These are phyloP conservation scores for Orthosia gracilis DNA, from an alignment of 2,888 invertebrate genomes.

Conservation along the genomic window DNA sequence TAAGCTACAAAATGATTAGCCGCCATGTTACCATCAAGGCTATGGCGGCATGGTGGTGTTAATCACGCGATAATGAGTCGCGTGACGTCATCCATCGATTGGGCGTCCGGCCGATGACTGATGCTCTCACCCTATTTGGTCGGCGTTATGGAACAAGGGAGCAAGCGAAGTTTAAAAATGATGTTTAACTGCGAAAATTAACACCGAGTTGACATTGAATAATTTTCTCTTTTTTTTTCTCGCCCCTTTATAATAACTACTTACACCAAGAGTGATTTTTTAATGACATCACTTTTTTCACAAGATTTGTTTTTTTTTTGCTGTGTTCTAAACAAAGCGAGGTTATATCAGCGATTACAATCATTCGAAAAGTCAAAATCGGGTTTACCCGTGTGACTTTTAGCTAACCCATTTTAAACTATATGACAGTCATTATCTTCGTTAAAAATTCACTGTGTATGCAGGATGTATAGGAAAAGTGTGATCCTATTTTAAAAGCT, in stretches of 20 bases:
- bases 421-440: too few relatives aligned
- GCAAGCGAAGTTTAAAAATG: background rate
- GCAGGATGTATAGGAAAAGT: too few relatives aligned
- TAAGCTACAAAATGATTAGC: conserved; percentile 39
- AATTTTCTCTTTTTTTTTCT: too few relatives aligned
- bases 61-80: conserved; percentile 58
- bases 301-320: background rate
- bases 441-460: too few relatives aligned
- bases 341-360: background rate
- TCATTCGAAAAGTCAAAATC: background rate
- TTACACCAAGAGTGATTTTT: too few relatives aligned
- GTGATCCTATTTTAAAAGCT: too few relatives aligned
- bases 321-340: background rate
- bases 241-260: too few relatives aligned
- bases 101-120: conserved; percentile 52
- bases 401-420: background rate
- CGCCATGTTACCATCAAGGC: conserved; percentile 32
- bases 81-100: conserved; percentile 64
- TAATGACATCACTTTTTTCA: background rate
- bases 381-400: background rate
- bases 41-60: conserved; percentile 46
- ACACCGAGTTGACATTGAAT: too few relatives aligned
- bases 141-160: background rate
- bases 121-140: conserved; percentile 48
- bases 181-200: too few relatives aligned